Percentiles rank a stretch among this genome's conserved stretches.
These are phyloP conservation scores for Zeus faber DNA, from an alignment of 2,113 vertebrate genomes.

Conservation along the genomic window DNA sequence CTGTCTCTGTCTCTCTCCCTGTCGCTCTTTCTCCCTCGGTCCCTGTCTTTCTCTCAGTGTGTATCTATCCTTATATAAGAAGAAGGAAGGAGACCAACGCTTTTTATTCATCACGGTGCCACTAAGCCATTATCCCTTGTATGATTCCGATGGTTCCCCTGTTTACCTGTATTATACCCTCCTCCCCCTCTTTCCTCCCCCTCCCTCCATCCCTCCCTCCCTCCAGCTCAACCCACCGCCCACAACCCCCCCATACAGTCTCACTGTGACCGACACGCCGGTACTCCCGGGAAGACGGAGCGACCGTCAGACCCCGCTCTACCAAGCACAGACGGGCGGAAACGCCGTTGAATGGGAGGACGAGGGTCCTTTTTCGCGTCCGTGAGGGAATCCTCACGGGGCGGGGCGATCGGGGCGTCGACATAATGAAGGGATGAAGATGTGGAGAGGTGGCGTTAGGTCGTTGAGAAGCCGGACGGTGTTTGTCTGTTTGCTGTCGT, in stretches of 20 bases:
- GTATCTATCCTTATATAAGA: constrained; percentile 8
- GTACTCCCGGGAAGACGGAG: constrained; percentile 30
- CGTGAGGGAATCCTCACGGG: constrained; percentile 32
- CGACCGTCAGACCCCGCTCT: constrained; percentile 45
- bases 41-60: constrained; percentile 49
- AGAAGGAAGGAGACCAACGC: constrained; percentile 22
- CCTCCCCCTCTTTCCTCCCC: constrained; percentile 22
- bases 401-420: constrained; percentile 29
- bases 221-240: constrained; percentile 13
- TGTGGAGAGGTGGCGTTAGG: neutral
- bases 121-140: constrained; percentile 28
- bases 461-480: constrained; percentile 13
- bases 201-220: constrained; percentile 9
- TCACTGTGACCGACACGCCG: constrained; percentile 70
- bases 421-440: constrained; percentile 3
- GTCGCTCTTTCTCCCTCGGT: constrained; percentile 7
- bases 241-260: constrained; percentile 57
- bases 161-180: neutral
- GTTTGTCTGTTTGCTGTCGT: constrained; percentile 21
- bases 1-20: constrained; percentile 14
- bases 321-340: constrained; percentile 46
- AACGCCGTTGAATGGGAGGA: constrained; percentile 16
- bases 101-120: constrained; percentile 34
- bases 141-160: too few relatives aligned
- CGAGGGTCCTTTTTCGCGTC: constrained; percentile 23